Percentiles rank a stretch among this genome's conserved stretches.
These are phyloP conservation scores for Carabus problematicus DNA, from an alignment of 2,888 invertebrate species.

Conservation along the genomic window DNA sequence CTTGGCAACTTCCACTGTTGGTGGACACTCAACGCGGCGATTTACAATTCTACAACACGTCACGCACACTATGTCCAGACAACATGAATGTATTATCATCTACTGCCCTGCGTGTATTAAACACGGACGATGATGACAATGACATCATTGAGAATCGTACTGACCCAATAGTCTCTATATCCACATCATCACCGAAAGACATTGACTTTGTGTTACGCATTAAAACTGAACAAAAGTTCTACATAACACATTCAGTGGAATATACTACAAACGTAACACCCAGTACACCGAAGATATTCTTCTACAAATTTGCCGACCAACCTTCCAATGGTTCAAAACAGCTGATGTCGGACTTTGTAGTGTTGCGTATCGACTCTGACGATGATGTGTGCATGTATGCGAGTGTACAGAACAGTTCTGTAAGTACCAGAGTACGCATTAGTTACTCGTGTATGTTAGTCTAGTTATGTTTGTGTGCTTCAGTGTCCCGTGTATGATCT, in stretches of 20 bases:
- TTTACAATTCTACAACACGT: conserved; percentile 64
- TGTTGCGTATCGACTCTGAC: conserved; percentile 69
- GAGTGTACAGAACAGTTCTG: conserved; percentile 78
- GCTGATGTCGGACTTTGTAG: conserved; percentile 58
- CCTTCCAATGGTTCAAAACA: conserved; percentile 35
- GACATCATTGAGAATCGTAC: conserved; percentile 56
- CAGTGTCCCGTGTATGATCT: conserved; percentile 88
- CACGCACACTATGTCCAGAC: conserved; percentile 70
- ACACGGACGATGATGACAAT: conserved; percentile 65
- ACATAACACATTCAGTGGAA: conserved; percentile 57
- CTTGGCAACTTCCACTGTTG: conserved; percentile 79
- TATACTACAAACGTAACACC: conserved; percentile 61
- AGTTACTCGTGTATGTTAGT: neutral
- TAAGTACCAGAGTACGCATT: conserved; percentile 60
- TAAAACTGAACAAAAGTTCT: conserved; percentile 67
- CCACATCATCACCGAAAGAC: conserved; percentile 65
- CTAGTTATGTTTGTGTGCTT: conserved; percentile 50
- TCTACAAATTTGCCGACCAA: conserved; percentile 60
- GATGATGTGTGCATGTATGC: conserved; percentile 76
- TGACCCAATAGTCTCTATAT: conserved; percentile 17
- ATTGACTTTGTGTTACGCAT: conserved; percentile 69
- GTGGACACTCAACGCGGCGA: conserved; percentile 60
- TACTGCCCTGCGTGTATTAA: conserved; percentile 58
- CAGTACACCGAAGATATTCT: conserved; percentile 63
- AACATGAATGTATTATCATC: conserved; percentile 50